These are phyloP conservation scores for Trimorus sp. DNA, from an alignment of 2,888 invertebrate genomes.

Conservation along the genomic window DNA sequence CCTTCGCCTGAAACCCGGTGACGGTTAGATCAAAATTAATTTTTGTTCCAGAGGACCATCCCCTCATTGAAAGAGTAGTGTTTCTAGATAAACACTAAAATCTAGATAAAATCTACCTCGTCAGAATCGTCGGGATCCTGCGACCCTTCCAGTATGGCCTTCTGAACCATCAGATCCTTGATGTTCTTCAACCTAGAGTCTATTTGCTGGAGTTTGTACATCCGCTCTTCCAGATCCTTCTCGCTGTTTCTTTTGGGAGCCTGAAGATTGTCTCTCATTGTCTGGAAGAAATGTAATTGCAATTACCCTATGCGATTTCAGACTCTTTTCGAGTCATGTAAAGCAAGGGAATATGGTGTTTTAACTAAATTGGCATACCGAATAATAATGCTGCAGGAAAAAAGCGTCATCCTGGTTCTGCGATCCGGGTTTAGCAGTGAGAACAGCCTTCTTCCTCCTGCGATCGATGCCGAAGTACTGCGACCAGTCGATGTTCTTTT, in stretches of 20 bases:
- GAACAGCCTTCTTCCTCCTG: slow-evolving; percentile 86
- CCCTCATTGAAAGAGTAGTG: too few species aligned
- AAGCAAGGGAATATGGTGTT: too few species aligned
- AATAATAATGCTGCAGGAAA: slow-evolving; percentile 84
- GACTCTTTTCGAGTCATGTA: too few species aligned
- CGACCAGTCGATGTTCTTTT: slow-evolving; percentile 93
- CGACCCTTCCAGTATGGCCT: slow-evolving; percentile 88
- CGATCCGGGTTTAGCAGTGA: slow-evolving; percentile 81
- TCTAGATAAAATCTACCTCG: too few species aligned
- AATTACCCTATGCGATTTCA: too few species aligned
- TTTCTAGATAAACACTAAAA: too few species aligned
- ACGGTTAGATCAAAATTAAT: too few species aligned
- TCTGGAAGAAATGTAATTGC: slow-evolving; percentile 43
- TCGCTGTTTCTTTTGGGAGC: slow-evolving; percentile 73
- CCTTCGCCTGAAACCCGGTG: too few species aligned
- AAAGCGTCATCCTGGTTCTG: slow-evolving; percentile 83
- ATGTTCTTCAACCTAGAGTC: slow-evolving; percentile 88
- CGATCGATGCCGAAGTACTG: slow-evolving; percentile 93
- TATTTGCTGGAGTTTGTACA: slow-evolving; percentile 87
- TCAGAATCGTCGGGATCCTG: slow-evolving; percentile 80
- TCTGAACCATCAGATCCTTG: slow-evolving; percentile 90
- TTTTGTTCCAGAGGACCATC: too few species aligned
- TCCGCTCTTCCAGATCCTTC: slow-evolving; percentile 81
- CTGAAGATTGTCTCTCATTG: slow-evolving; percentile 72
- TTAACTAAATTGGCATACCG: slow-evolving; percentile 74